These are phyloP conservation scores for Apoda limacodes DNA, from an alignment of 2,888 invertebrate species.

Conservation along the genomic window DNA sequence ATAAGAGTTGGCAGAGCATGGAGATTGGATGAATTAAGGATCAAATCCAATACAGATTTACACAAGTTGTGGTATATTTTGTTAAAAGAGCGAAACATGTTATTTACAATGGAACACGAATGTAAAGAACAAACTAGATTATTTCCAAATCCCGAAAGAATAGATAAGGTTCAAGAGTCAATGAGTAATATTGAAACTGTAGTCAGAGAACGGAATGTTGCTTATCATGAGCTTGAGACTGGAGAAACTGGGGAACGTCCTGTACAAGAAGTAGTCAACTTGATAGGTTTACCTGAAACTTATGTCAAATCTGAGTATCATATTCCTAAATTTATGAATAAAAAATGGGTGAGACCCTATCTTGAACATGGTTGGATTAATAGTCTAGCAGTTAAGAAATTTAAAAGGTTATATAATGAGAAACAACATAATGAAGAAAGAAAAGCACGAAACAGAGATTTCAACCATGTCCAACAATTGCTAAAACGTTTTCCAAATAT, in stretches of 20 bases:
- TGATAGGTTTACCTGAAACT: constrained; percentile 71
- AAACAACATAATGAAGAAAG: constrained; percentile 70
- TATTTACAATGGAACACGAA: constrained; percentile 94
- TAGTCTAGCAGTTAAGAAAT: constrained; percentile 72
- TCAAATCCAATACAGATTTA: constrained; percentile 94
- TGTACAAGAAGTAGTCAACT: constrained; percentile 64
- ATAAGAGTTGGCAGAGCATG: constrained; percentile 89
- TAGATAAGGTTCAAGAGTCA: constrained; percentile 94
- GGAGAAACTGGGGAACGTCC: constrained; percentile 87
- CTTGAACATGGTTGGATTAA: constrained; percentile 61
- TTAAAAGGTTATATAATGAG: constrained; percentile 71
- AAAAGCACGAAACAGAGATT: constrained; percentile 71
- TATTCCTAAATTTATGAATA: constrained; percentile 77
- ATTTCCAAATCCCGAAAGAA: constrained; percentile 92
- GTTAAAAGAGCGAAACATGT: constrained; percentile 96
- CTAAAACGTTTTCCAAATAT: constrained; percentile 82
- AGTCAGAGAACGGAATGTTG: constrained; percentile 91
- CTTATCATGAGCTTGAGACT: constrained; percentile 90
- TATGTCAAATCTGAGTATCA: constrained; percentile 72
- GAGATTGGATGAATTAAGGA: constrained; percentile 89
- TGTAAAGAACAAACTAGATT: constrained; percentile 73
- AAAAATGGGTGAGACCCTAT: constrained; percentile 71
- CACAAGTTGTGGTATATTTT: constrained; percentile 96
- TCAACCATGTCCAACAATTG: constrained; percentile 76
- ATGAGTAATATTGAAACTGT: constrained; percentile 95